Percentiles rank a stretch among this genome's conserved stretches.
Evolutionary conservation across 2,113 vertebrate species (phyloP).

Genomic region (Struthio camelus): DNA sequence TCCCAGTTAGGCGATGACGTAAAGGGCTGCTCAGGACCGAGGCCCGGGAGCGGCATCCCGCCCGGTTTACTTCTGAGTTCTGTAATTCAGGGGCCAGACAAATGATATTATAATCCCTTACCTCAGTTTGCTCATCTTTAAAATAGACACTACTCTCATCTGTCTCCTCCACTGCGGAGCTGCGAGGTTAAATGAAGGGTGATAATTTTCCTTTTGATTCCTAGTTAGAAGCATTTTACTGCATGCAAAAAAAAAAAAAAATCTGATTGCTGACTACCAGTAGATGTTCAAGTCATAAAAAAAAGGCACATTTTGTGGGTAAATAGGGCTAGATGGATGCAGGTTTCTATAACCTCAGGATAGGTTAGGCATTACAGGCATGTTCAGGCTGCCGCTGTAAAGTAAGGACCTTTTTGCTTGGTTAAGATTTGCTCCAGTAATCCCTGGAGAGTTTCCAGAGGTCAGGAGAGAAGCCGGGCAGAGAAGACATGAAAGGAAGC

Average conservation of each 20-base stretch:
- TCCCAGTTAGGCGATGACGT: fast-evolving
- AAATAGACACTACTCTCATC: neutral
- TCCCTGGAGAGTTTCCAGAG: neutral
- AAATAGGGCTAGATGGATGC: neutral
- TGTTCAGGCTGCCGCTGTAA: neutral
- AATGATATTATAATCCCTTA: neutral
- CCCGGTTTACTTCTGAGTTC: neutral
- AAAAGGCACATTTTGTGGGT: neutral
- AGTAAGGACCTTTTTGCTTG: neutral
- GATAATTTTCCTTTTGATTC: neutral
- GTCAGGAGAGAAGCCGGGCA: neutral
- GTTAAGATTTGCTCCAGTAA: neutral
- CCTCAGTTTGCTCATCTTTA: neutral
- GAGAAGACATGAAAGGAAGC: neutral
- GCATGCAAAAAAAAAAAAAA: neutral
- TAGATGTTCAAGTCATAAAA: neutral
- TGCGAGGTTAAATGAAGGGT: neutral
- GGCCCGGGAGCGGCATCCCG: neutral
- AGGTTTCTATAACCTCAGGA: neutral
- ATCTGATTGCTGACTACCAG: neutral
- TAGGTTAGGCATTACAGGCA: neutral
- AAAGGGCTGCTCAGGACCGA: neutral
- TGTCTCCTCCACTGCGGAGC: neutral
- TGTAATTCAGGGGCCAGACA: neutral
- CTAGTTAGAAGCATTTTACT: neutral